Evolutionary conservation across 2,888 invertebrate genomes (phyloP).

Genomic region (Pristionchus arcanus): DNA sequence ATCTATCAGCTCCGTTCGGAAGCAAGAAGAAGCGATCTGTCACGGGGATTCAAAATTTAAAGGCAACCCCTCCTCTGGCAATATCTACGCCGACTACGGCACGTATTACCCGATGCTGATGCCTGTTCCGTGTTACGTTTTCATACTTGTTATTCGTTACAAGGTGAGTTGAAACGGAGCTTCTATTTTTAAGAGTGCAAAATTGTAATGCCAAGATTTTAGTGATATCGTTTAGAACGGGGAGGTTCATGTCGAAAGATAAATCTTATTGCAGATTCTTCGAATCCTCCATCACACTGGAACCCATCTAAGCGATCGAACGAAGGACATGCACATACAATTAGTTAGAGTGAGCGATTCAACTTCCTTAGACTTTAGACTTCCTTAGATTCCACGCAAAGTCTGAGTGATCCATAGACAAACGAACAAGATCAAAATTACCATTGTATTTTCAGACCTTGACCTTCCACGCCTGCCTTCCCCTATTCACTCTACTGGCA

Average conservation of each 20-base stretch:
- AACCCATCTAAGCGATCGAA: background rate
- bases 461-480: conserved; percentile 23
- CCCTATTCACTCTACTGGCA: background rate
- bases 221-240: too few relatives aligned
- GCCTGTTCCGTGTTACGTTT: conserved; percentile 4
- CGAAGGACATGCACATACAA: background rate
- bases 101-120: background rate
- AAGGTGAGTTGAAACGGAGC: background rate
- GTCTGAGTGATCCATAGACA: too few relatives aligned
- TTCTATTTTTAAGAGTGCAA: background rate
- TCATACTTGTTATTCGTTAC: background rate
- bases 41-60: background rate
- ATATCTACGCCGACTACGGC: background rate
- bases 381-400: too few relatives aligned
- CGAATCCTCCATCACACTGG: background rate
- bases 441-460: background rate
- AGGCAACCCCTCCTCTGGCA: background rate
- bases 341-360: background rate
- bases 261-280: background rate
- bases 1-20: background rate
- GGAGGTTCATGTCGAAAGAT: background rate
- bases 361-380: too few relatives aligned
- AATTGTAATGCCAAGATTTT: too few relatives aligned
- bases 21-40: background rate
- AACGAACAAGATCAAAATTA: too few relatives aligned